Percentiles rank a stretch among this genome's conserved stretches.
These are phyloP conservation scores for Myioborus melanocephalus DNA, from an alignment of 2,797 vertebrate genomes.

Conservation along the genomic window DNA sequence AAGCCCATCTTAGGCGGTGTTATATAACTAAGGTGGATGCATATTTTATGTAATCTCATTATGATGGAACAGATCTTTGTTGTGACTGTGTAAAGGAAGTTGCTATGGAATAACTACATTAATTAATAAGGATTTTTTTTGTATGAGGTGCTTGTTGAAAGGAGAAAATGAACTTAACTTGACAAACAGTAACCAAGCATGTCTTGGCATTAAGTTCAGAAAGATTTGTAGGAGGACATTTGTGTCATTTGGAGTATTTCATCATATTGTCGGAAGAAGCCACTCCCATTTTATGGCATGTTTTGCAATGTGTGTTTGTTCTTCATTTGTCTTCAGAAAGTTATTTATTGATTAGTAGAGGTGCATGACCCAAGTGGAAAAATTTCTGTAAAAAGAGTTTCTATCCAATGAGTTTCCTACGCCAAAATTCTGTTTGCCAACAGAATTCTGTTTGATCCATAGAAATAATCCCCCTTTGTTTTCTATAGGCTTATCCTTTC, in stretches of 20 bases:
- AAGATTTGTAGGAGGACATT: not conserved
- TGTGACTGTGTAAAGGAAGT: slow-evolving; percentile 19
- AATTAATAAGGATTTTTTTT: slow-evolving; percentile 30
- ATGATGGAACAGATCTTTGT: not conserved
- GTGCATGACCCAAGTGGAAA: not conserved
- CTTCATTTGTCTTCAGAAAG: not conserved
- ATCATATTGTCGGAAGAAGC: not conserved
- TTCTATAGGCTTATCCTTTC: not conserved
- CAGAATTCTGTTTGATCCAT: not conserved
- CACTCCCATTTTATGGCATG: not conserved
- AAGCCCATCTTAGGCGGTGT: not conserved
- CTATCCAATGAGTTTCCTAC: not conserved
- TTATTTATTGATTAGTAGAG: not conserved
- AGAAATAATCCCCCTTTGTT: not conserved
- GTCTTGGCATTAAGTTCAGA: not conserved
- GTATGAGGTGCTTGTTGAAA: slow-evolving; percentile 27
- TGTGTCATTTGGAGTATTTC: slow-evolving; percentile 10
- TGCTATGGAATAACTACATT: slow-evolving; percentile 44
- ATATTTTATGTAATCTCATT: not conserved
- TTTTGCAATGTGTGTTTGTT: not conserved
- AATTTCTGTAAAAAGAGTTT: not conserved
- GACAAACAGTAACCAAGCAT: not conserved
- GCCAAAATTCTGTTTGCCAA: not conserved
- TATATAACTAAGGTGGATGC: not conserved
- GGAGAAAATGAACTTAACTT: not conserved